A percentile compares a stretch with the other conserved stretches of the same genome.
Conservation (phyloP, 2,113 vertebrate genomes). For the Meriones unguiculatus region DNA sequence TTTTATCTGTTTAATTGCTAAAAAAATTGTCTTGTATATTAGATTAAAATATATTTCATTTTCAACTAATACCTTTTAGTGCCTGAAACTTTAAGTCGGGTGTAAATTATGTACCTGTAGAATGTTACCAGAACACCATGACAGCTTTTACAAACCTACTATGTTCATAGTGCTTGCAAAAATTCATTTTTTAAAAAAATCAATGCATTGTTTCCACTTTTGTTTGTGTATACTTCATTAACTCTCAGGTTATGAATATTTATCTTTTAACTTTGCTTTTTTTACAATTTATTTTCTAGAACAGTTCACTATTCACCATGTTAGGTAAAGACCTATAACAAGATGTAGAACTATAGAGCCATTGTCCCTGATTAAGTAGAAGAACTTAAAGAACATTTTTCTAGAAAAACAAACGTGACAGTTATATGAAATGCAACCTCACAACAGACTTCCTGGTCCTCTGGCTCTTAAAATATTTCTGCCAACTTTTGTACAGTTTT, state of each 20-base stretch:
- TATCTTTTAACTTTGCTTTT: conserved; percentile 50
- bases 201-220: conserved; percentile 67
- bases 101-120: conserved; percentile 86
- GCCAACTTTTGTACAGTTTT: neutral
- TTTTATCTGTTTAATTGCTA: conserved; percentile 73
- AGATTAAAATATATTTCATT: conserved; percentile 82
- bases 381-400: neutral
- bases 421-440: neutral
- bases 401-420: neutral
- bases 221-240: conserved; percentile 68
- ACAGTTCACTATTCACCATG: neutral
- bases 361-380: conserved; percentile 22
- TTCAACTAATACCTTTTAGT: conserved; percentile 85
- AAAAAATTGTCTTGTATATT: conserved; percentile 80
- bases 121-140: conserved; percentile 82
- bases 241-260: neutral
- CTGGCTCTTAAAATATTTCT: neutral
- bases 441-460: neutral
- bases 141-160: conserved; percentile 85
- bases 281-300: conserved; percentile 10
- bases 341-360: neutral
- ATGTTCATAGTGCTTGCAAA: conserved; percentile 69
- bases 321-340: neutral
- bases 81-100: conserved; percentile 86
- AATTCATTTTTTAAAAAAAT: conserved; percentile 72